Conservation (phyloP, 2,888 invertebrate species). For the Frankliniella intonsa region DNA sequence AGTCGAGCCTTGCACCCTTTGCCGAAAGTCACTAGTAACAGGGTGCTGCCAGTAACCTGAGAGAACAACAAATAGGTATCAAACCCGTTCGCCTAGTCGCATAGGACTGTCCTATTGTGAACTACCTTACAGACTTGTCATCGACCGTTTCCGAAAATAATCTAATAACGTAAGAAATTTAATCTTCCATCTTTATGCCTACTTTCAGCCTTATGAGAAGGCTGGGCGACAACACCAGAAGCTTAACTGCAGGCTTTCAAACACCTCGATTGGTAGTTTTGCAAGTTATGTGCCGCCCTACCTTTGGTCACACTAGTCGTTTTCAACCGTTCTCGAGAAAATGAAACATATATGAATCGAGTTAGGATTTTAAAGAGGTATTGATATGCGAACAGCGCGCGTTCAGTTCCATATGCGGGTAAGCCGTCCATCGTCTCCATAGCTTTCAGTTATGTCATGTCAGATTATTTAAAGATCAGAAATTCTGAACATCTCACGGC, state of each 20-base stretch:
- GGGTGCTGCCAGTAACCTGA: neutral
- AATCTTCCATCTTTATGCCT: conserved; percentile 8
- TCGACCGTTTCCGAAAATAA: conserved; percentile 5
- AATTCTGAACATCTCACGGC: too few species aligned
- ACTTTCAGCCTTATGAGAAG: conserved; percentile 18
- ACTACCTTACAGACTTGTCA: neutral
- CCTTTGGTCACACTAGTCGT: too few species aligned
- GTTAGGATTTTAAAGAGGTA: too few species aligned
- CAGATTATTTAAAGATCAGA: too few species aligned
- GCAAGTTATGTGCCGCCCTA: too few species aligned
- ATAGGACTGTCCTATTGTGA: neutral
- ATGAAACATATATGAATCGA: neutral
- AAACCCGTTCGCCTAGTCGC: neutral
- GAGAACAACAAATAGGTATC: neutral
- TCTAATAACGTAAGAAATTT: conserved; percentile 22
- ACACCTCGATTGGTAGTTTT: too few species aligned
- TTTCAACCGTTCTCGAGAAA: neutral
- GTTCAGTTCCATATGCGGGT: too few species aligned
- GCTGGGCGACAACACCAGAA: neutral
- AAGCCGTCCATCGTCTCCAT: too few species aligned
- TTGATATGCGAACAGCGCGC: too few species aligned
- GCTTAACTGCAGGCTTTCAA: neutral
- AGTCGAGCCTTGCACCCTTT: too few species aligned
- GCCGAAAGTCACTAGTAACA: too few species aligned
- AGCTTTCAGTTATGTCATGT: too few species aligned